Percentiles rank a stretch among this genome's conserved stretches.
These are phyloP conservation scores for Pantherophis guttatus DNA, from an alignment of 2,113 vertebrate genomes.

Conservation along the genomic window DNA sequence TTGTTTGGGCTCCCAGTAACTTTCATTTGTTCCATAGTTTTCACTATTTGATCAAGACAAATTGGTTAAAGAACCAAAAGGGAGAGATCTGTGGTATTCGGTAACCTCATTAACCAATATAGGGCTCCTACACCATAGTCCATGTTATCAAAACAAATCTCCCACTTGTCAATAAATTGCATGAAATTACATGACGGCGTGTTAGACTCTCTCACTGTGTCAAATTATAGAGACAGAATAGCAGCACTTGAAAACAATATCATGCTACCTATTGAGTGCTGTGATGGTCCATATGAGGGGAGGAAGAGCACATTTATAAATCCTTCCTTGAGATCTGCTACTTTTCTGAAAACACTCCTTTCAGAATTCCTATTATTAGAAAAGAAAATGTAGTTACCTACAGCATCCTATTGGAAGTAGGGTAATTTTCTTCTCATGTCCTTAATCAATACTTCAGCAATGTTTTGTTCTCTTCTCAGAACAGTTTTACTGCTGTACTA, in stretches of 20 bases:
- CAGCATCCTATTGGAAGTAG: not conserved
- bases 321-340: slow-evolving; percentile 27
- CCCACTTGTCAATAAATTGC: slow-evolving; percentile 1
- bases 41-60: not conserved
- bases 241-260: slow-evolving; percentile 37
- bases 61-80: slow-evolving; percentile 14
- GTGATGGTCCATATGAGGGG: slow-evolving; percentile 34
- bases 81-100: not conserved
- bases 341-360: not conserved
- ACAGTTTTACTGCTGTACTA: not conserved
- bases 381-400: not conserved
- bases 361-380: not conserved
- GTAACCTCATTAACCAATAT: not conserved
- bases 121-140: slow-evolving; percentile 1
- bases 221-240: not conserved
- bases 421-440: not conserved
- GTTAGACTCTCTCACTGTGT: not conserved
- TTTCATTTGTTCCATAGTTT: not conserved
- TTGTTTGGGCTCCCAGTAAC: not conserved
- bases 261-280: slow-evolving; percentile 36
- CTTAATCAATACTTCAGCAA: not conserved
- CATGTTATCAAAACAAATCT: not conserved
- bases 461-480: not conserved
- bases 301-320: slow-evolving; percentile 31
- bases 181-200: slow-evolving; percentile 2